Percentiles rank a stretch among this genome's conserved stretches.
Evolutionary conservation across 2,797 vertebrate species (phyloP).

Genomic region (Otus scops): DNA sequence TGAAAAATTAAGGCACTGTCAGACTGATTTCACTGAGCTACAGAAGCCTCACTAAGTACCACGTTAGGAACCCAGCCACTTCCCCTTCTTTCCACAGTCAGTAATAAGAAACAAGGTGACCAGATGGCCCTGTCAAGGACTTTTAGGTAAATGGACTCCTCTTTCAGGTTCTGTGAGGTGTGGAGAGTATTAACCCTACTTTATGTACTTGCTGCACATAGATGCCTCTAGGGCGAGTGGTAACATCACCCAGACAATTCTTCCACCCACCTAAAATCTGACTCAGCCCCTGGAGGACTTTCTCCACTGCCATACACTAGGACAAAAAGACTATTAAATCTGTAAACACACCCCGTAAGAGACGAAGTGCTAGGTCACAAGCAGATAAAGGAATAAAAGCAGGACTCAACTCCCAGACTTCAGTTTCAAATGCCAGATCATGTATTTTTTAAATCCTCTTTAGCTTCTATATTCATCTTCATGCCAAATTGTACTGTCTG

Average conservation of each 20-base stretch:
- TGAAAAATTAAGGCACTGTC: constrained; percentile 13
- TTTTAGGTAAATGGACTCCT: constrained; percentile 4
- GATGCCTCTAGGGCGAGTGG: background rate
- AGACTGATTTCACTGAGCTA: background rate
- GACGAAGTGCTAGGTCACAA: background rate
- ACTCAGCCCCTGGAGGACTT: background rate
- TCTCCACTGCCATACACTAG: background rate
- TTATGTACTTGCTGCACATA: background rate
- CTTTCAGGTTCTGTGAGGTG: background rate
- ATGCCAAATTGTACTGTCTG: constrained; percentile 29
- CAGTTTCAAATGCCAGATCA: constrained; percentile 46
- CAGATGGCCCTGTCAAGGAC: background rate
- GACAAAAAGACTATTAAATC: background rate
- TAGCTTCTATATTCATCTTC: constrained; percentile 59
- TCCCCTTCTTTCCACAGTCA: background rate
- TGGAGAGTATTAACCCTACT: background rate
- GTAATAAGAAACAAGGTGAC: background rate
- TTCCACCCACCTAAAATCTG: background rate
- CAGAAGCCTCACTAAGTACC: background rate
- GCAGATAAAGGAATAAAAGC: constrained; percentile 17
- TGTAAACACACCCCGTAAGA: background rate
- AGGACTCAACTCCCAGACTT: background rate
- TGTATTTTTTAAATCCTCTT: constrained; percentile 67
- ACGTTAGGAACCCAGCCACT: constrained; percentile 2
- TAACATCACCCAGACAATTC: background rate